Conservation (phyloP, 2,797 vertebrate genomes). For the Microhierax caerulescens region DNA sequence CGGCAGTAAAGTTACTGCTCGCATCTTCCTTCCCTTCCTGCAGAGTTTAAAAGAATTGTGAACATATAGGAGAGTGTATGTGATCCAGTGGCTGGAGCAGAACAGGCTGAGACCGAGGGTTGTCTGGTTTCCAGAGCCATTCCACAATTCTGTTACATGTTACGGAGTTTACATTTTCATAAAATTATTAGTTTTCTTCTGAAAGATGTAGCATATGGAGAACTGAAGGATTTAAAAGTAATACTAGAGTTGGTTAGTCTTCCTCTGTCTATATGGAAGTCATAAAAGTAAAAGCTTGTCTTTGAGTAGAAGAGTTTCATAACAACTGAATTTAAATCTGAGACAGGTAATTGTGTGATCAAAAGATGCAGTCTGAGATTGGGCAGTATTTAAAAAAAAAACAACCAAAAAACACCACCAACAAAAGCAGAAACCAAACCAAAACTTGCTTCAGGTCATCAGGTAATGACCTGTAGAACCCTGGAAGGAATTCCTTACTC, state of each 20-base stretch:
- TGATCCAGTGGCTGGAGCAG: background rate
- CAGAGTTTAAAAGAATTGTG: background rate
- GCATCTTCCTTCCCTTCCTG: background rate
- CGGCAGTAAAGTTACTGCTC: background rate
- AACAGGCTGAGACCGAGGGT: background rate
- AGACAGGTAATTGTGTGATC: background rate
- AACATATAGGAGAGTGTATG: rapidly evolving
- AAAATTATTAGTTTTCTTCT: background rate
- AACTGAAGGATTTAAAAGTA: background rate
- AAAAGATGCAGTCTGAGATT: background rate
- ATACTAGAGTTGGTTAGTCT: background rate
- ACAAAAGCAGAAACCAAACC: background rate
- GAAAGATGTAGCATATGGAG: background rate
- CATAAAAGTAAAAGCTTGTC: background rate
- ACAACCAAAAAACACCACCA: no score
- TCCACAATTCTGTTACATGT: background rate
- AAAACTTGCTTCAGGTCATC: background rate
- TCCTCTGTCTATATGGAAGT: background rate
- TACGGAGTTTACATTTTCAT: background rate
- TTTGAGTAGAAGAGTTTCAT: background rate
- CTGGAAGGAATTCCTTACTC: background rate
- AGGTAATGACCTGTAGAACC: background rate
- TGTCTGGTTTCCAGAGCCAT: background rate
- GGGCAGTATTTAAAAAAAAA: background rate
- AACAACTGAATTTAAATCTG: background rate